A percentile compares a stretch with the other conserved stretches of the same genome.
These are phyloP conservation scores for Meandrina meandrites DNA, from an alignment of 92 coral and sea anemone species.

Conservation along the genomic window DNA sequence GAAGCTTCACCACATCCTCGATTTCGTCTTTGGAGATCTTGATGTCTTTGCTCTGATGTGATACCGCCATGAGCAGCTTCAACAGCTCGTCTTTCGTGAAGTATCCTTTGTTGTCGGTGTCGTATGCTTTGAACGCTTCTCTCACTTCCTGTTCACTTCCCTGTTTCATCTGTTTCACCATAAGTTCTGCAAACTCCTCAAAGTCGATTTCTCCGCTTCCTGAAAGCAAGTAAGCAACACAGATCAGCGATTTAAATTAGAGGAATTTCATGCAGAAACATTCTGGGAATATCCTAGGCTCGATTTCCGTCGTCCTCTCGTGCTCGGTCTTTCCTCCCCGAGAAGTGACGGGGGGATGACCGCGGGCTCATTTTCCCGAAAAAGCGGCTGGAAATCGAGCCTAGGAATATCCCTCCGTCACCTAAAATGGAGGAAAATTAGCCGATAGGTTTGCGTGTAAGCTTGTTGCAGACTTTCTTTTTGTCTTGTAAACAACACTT, in stretches of 20 bases:
- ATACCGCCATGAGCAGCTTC: constrained; percentile 67
- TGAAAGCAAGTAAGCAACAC: constrained; percentile 1
- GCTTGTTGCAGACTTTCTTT: too few species aligned
- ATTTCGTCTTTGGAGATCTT: constrained; percentile 46
- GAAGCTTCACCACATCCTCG: constrained; percentile 23
- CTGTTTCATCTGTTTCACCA: constrained; percentile 85
- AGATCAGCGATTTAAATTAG: not conserved
- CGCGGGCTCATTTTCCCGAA: too few species aligned
- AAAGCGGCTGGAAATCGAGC: too few species aligned
- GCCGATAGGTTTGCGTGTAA: too few species aligned
- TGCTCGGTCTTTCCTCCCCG: too few species aligned
- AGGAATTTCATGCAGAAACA: not conserved
- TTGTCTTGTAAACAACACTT: too few species aligned
- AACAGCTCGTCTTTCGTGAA: constrained; percentile 76
- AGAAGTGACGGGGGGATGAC: too few species aligned
- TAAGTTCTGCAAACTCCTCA: constrained; percentile 89
- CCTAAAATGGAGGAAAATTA: too few species aligned
- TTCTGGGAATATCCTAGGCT: not conserved
- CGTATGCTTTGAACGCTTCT: constrained; percentile 84
- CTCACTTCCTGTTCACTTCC: constrained; percentile 77
- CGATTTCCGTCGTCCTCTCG: too few species aligned
- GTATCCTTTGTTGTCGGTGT: constrained; percentile 64
- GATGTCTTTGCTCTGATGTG: constrained; percentile 53
- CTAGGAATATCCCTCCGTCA: too few species aligned
- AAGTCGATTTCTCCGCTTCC: constrained; percentile 94